Conservation (phyloP, 1,140 invertebrate species). For the Drosophila equinoxialis region DNA sequence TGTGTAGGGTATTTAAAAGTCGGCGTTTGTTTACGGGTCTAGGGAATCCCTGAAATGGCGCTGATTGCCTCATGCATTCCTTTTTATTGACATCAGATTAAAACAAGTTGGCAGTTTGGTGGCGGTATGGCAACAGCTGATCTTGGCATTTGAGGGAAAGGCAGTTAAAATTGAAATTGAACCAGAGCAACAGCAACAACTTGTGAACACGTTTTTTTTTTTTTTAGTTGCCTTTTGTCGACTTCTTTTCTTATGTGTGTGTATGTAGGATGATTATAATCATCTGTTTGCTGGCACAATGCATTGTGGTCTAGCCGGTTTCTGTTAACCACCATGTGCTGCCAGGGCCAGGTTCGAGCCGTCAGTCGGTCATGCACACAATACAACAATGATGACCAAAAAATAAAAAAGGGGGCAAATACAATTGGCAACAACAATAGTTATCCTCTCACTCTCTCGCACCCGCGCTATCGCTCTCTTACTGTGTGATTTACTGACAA, state of each 20-base stretch:
- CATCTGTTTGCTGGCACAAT: constrained; percentile 1
- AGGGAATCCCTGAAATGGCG: background rate
- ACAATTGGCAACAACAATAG: constrained; percentile 13
- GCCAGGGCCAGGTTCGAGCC: constrained; percentile 5
- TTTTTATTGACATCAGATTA: background rate
- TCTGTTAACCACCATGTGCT: constrained; percentile 17
- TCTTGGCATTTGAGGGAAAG: constrained; percentile 7
- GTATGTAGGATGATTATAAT: background rate
- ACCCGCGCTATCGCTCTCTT: constrained; percentile 13
- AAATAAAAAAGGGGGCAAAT: constrained; percentile 13
- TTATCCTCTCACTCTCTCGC: constrained; percentile 12
- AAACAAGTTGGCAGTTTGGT: background rate
- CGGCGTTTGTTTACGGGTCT: too few relatives aligned
- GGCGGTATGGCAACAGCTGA: background rate
- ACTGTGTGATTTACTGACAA: constrained; percentile 5
- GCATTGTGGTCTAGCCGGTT: constrained; percentile 18
- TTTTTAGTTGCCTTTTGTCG: constrained; percentile 12
- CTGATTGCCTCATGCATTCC: background rate
- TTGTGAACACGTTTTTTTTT: constrained; percentile 3
- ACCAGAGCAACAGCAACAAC: background rate
- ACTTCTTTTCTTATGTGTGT: constrained; percentile 7
- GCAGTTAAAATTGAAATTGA: constrained; percentile 4
- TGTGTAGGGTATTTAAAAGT: too few relatives aligned
- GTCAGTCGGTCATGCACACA: constrained; percentile 23
- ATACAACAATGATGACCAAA: constrained; percentile 5